phyloP scores from a whole-genome alignment of 2,113 vertebrate species.

The Formicarius rufipectus region DNA sequence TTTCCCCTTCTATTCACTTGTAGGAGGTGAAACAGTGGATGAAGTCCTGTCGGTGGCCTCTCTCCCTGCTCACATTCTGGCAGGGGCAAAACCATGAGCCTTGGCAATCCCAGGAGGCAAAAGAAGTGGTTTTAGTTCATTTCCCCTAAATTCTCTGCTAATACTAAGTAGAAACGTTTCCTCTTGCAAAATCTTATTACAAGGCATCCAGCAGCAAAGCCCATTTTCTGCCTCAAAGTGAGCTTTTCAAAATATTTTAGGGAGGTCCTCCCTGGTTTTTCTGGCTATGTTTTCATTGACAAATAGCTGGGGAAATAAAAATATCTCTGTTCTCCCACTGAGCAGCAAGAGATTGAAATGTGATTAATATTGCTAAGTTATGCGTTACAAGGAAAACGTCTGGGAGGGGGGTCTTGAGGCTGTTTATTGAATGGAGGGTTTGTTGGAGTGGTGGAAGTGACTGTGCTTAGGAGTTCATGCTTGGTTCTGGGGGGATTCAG shows the following conservation, averaged over 20 bases:
- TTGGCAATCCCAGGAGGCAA: fast-evolving
- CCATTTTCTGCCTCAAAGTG: neutral
- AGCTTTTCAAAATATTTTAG: neutral
- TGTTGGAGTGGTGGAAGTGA: neutral
- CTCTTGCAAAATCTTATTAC: neutral
- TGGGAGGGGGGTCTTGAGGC: too few species aligned
- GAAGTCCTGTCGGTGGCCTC: neutral
- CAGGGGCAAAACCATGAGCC: neutral
- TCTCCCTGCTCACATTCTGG: neutral
- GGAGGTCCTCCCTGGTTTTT: fast-evolving
- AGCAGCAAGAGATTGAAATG: neutral
- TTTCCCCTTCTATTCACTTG: neutral
- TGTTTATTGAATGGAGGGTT: neutral
- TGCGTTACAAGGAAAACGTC: neutral
- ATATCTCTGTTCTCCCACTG: neutral
- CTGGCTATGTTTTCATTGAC: neutral
- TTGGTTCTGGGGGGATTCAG: neutral
- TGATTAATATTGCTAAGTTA: neutral
- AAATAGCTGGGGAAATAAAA: neutral
- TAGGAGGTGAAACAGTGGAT: neutral
- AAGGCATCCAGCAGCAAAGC: neutral
- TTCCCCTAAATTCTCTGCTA: neutral
- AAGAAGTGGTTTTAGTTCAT: neutral
- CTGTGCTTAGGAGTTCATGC: neutral
- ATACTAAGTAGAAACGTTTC: neutral